Evolutionary conservation across 2,797 vertebrate genomes (phyloP).

Genomic region (Glyptemys insculpta): DNA sequence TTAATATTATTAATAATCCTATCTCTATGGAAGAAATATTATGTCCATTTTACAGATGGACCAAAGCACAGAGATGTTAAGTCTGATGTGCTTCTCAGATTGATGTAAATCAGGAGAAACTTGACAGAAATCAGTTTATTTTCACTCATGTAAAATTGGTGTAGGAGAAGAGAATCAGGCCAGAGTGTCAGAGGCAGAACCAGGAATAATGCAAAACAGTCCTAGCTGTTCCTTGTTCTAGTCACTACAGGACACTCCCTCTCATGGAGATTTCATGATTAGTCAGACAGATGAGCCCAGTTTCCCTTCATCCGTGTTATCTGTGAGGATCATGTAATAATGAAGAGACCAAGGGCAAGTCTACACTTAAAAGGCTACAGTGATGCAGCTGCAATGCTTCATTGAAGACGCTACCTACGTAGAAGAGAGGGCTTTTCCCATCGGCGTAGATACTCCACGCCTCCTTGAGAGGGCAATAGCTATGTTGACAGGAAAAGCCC

Average conservation of each 20-base stretch:
- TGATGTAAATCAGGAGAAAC: neutral
- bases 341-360: neutral
- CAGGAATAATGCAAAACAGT: neutral
- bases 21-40: neutral
- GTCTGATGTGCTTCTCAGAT: neutral
- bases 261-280: neutral
- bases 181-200: neutral
- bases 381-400: no score
- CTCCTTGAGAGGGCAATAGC: no score
- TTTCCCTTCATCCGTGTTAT: neutral
- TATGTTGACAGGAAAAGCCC: no score
- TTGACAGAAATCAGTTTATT: conserved; percentile 2
- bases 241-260: neutral
- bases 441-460: no score
- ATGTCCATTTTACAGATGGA: neutral
- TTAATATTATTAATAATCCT: neutral
- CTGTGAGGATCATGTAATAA: neutral
- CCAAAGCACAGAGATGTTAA: neutral
- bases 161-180: neutral
- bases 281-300: neutral
- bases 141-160: neutral
- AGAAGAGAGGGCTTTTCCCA: no score
- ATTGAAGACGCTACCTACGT: no score
- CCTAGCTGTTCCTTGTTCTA: neutral
- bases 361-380: no score